phyloP scores from a whole-genome alignment of 2,113 vertebrate genomes.

The Onychostruthus taczanowskii region DNA sequence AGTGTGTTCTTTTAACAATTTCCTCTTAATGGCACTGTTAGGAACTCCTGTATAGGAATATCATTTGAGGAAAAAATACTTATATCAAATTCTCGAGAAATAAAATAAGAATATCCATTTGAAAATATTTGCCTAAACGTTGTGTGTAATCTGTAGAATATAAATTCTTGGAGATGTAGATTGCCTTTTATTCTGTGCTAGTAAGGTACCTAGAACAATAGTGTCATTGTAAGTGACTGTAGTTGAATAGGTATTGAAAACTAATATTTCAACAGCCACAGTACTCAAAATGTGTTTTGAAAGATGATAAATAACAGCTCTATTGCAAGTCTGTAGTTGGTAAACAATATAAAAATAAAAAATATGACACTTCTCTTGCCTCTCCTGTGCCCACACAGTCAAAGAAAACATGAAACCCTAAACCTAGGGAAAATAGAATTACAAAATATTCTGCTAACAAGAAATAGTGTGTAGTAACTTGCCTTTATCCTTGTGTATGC shows the following conservation, averaged over 20 bases:
- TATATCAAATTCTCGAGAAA: neutral
- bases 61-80: neutral
- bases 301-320: constrained; percentile 47
- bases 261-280: constrained; percentile 48
- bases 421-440: neutral
- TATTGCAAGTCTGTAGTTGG: neutral
- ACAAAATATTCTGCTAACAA: constrained; percentile 5
- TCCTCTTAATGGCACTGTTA: neutral
- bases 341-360: constrained; percentile 59
- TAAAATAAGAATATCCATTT: neutral
- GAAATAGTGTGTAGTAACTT: neutral
- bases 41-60: neutral
- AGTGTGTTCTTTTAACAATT: neutral
- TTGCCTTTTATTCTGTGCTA: neutral
- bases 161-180: neutral
- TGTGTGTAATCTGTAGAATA: neutral
- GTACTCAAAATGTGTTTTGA: constrained; percentile 48
- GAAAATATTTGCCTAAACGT: neutral
- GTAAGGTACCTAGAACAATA: constrained; percentile 17
- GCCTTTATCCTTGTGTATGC: neutral
- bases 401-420: constrained; percentile 20
- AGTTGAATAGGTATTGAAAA: constrained; percentile 46
- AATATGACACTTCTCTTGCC: neutral
- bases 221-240: constrained; percentile 40
- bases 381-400: neutral